A percentile compares a stretch with the other conserved stretches of the same genome.
Conservation (phyloP, 2,888 invertebrate genomes). For the Drosophila stalkeri region DNA sequence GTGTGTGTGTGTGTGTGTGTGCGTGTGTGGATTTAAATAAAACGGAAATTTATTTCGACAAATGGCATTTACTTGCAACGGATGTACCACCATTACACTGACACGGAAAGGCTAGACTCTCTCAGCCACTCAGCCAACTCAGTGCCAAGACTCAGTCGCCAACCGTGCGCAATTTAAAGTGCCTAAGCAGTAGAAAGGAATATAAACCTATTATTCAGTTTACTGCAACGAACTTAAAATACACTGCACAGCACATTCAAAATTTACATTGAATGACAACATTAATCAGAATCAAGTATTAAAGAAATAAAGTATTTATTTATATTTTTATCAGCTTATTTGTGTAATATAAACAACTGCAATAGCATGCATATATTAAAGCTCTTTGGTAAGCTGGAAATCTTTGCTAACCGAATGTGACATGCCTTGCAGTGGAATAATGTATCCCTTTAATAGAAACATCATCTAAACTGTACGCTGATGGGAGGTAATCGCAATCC, state of each 20-base stretch:
- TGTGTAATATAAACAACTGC: background rate
- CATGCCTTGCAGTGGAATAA: conserved; percentile 12
- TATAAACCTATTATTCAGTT: no score
- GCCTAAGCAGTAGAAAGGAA: background rate
- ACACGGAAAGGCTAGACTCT: conserved; percentile 72
- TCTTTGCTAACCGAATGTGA: background rate
- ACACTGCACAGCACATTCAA: background rate
- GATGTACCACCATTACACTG: conserved; percentile 78
- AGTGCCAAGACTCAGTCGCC: conserved; percentile 41
- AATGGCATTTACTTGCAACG: conserved; percentile 81
- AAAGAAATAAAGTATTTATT: background rate
- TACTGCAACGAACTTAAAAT: conserved; percentile 21
- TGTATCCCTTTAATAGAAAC: conserved; percentile 21
- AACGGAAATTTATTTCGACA: conserved; percentile 81
- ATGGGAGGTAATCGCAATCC: conserved; percentile 51
- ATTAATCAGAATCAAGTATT: background rate
- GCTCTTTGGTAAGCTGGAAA: background rate
- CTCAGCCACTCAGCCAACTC: conserved; percentile 43
- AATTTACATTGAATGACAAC: no score
- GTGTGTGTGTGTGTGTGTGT: conserved; percentile 50
- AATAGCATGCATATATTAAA: background rate
- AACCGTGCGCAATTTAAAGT: conserved; percentile 72
- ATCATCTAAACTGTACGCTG: conserved; percentile 34
- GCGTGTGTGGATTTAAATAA: conserved; percentile 78
- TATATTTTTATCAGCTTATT: background rate